phyloP scores from a whole-genome alignment of 2,888 invertebrate genomes.

The Glaucopsyche alexis region DNA sequence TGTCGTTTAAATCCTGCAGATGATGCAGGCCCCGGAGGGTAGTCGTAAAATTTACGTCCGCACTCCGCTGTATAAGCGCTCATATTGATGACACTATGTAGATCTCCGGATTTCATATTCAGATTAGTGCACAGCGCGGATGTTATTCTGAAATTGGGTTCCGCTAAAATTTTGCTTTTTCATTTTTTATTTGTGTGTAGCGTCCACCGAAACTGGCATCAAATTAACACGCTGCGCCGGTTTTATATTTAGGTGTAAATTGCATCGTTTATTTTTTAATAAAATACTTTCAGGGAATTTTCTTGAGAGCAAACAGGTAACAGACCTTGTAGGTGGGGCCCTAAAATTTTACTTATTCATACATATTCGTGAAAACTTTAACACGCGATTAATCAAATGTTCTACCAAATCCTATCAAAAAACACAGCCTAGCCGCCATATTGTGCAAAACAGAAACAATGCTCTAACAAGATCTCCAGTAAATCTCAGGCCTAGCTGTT shows the following conservation, averaged over 20 bases:
- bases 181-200: neutral
- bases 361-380: too few relatives aligned
- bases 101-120: constrained; percentile 24
- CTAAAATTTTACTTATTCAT: too few relatives aligned
- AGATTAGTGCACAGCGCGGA: constrained; percentile 21
- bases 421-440: neutral
- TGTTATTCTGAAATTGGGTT: constrained; percentile 1
- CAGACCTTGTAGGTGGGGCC: too few relatives aligned
- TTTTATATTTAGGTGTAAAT: constrained; percentile 2
- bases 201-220: neutral
- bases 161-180: constrained; percentile 5
- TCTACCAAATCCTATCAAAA: too few relatives aligned
- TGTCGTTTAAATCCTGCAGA: constrained; percentile 20
- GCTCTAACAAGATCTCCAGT: neutral
- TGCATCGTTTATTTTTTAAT: neutral
- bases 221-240: constrained; percentile 2
- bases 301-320: too few relatives aligned
- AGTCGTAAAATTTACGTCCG: constrained; percentile 1
- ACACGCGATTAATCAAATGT: too few relatives aligned
- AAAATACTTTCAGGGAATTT: neutral
- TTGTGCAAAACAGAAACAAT: neutral
- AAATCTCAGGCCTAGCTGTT: constrained; percentile 10
- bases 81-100: neutral
- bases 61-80: neutral
- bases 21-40: constrained; percentile 5